These are phyloP conservation scores for Lithophane leautieri DNA, from an alignment of 2,888 invertebrate genomes.

Conservation along the genomic window DNA sequence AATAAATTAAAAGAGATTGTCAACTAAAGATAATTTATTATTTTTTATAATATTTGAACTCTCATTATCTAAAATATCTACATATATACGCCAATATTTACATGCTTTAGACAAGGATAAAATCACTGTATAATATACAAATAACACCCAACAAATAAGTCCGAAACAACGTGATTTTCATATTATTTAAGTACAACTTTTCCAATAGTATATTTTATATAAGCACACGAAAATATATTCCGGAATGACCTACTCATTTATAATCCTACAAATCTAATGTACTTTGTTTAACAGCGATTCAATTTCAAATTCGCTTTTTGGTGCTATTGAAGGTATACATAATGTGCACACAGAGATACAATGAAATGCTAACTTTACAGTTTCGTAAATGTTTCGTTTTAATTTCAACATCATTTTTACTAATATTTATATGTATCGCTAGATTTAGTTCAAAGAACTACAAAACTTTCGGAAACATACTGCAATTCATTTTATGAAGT, in stretches of 20 bases:
- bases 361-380: slow-evolving; percentile 47
- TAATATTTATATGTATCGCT: slow-evolving; percentile 22
- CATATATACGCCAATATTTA: slow-evolving; percentile 87
- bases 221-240: slow-evolving; percentile 79
- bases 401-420: slow-evolving; percentile 27
- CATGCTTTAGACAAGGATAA: slow-evolving; percentile 86
- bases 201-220: slow-evolving; percentile 73
- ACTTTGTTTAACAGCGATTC: slow-evolving; percentile 67
- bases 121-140: slow-evolving; percentile 86
- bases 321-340: slow-evolving; percentile 53
- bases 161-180: slow-evolving; percentile 78
- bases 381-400: slow-evolving; percentile 56
- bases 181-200: slow-evolving; percentile 84
- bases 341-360: slow-evolving; percentile 49
- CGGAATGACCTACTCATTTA: slow-evolving; percentile 72
- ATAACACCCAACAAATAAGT: slow-evolving; percentile 85
- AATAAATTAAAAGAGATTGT: slow-evolving; percentile 66
- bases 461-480: slow-evolving; percentile 47
- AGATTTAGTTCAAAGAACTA: slow-evolving; percentile 39
- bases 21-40: slow-evolving; percentile 90
- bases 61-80: slow-evolving; percentile 89
- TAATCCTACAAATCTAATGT: slow-evolving; percentile 70
- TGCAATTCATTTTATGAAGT: slow-evolving; percentile 25
- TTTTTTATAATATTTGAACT: slow-evolving; percentile 89
- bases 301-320: slow-evolving; percentile 51